Evolutionary conservation across 1,140 invertebrate species (phyloP), one percentile per base, ranked within the genome.

Genomic region (Thalassaphorura encarpata): DNA sequence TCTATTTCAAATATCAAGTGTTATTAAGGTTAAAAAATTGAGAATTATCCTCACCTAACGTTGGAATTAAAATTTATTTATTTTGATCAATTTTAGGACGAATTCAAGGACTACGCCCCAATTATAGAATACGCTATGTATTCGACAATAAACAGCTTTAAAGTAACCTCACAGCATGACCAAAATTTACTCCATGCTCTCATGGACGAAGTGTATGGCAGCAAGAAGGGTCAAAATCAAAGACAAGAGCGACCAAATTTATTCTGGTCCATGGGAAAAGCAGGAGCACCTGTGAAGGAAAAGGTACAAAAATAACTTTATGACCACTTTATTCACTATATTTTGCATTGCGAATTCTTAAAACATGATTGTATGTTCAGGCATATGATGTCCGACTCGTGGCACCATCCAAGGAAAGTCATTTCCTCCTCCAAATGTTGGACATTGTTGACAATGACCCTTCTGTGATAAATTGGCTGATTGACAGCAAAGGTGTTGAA

Each of bases 401-500:
- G n/a, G n/a, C n/a, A n/a, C n/a, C n/a, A n/a, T n/a, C n/a, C n/a
- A n/a, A n/a, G n/a, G n/a, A n/a, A n/a, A n/a, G n/a, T n/a, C n/a
- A n/a, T n/a, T n/a, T n/a, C n/a, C n/a, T 53, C 3, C 36, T 53
- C 11, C 21, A 42, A 5, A 21, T 42, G 5, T 11, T 53, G 6
- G 51, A 53, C 16, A 41, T 53, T 27, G 4, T 4, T 13, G 36
- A 43, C 16, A 27, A 53, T 23, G 40, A 53, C 24, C 19, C 13
- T 16, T 3, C 16, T 24, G 40, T 53, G 6, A 42, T 15, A n/a
- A 53, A 53, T 41, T 53, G 51, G 51, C 36, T 53, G 6, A 23
- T 27, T 6, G 51, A 53, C 51, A 27, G 8, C 16, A 3, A 26
- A 6, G 8, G 24, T 15, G 51, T 26, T 13, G 51, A 53, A 42